Evolutionary conservation across 2,888 invertebrate genomes (phyloP), one percentile per base, ranked within the genome.

Genomic region (Coleophora flavipennella): DNA sequence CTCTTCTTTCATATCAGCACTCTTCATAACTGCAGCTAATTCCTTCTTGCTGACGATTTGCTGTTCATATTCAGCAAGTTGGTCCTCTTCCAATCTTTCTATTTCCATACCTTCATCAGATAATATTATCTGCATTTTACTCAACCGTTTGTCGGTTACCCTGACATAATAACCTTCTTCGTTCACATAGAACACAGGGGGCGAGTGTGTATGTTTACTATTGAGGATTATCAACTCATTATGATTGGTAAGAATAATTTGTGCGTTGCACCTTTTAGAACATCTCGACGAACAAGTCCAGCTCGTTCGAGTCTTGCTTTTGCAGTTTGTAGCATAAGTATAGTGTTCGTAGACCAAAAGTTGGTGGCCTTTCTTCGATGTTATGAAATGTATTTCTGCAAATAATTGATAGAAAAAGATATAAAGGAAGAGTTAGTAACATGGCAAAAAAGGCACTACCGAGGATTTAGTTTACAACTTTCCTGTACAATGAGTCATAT

Each of bases 231-330:
- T 41, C 8, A 81, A 57, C 10, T 61, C 58, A 3, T 72, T 73
- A 2, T 45, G 36, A 3, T 66, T 57, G 4, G 59, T 60, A 2
- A 79, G 38, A 0, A 59, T 48, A 1, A 81, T 65, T 45, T 71
- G 67, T 1, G 81, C 80, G 12, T 48, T 58, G 45, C 81, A 81
- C 39, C 65, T 67, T 41, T 60, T 74, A 0, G 78, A 79, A 36
- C 73, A 72, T 2, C 79, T 58, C 1, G 79, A 80, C 0, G 81
- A 78, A 43, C 81, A 83, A 0, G 71, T 42, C 79, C 79, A 80
- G 2, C 62, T 63, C 0, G 64, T 55, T 9, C 54, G 53, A 13
- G 50, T 57, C 42, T 59, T 78, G 40, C 70, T 75, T 8, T 46
- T 53, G 40, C 62, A 64, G 44, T 76, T 73, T 45, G 57, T 59